phyloP scores from a whole-genome alignment of 2,797 vertebrate genomes.

The Enteromius radiatus region DNA sequence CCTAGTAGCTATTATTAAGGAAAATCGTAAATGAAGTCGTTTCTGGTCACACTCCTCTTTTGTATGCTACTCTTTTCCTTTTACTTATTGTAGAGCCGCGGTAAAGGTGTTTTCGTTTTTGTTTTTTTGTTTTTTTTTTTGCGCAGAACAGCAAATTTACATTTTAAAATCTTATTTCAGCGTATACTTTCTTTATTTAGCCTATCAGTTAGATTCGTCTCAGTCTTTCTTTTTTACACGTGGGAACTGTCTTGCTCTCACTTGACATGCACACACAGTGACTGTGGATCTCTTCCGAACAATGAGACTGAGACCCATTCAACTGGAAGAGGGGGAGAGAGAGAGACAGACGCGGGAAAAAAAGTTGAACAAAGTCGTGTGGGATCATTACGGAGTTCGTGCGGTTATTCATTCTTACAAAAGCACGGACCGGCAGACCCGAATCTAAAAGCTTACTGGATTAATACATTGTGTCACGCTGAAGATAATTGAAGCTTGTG shows the following conservation, averaged over 20 bases:
- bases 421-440: constrained; percentile 30
- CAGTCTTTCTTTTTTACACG: constrained; percentile 70
- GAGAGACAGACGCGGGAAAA: constrained; percentile 48
- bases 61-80: background rate
- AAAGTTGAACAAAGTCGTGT: constrained; percentile 70
- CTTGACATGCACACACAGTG: constrained; percentile 77
- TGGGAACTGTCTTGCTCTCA: constrained; percentile 75
- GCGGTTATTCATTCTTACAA: constrained; percentile 56
- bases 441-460: constrained; percentile 20
- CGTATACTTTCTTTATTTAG: constrained; percentile 3
- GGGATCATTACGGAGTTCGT: constrained; percentile 62
- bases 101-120: background rate
- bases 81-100: background rate
- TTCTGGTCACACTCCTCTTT: background rate
- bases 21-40: background rate
- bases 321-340: constrained; percentile 66
- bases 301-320: constrained; percentile 76
- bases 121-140: too few relatives aligned
- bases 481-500: background rate
- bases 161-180: constrained; percentile 10
- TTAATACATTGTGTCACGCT: constrained; percentile 29
- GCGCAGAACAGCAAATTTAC: background rate
- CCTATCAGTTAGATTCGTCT: constrained; percentile 56
- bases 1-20: background rate
- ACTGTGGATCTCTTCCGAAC: constrained; percentile 66